Evolutionary conservation across 64 coral and sea anemone genomes (phyloP).

Genomic region (Cladopsammia gracilis): DNA sequence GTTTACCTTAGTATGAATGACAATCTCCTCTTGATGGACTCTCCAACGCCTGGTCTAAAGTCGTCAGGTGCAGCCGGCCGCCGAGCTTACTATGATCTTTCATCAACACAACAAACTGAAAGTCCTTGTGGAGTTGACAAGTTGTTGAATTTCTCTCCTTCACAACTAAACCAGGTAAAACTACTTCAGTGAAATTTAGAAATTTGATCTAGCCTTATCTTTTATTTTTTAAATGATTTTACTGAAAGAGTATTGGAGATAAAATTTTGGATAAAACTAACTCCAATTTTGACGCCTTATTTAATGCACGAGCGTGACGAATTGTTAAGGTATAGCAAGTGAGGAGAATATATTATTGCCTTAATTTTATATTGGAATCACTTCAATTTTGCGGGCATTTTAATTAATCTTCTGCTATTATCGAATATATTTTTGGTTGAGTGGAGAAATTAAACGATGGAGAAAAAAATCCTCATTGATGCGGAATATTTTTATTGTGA

Average conservation of each 20-base stretch:
- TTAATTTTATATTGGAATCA: too few relatives aligned
- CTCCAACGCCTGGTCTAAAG: neutral
- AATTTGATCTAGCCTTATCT: too few relatives aligned
- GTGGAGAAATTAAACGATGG: too few relatives aligned
- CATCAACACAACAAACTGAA: constrained; percentile 4
- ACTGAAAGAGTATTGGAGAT: too few relatives aligned
- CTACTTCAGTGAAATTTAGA: neutral
- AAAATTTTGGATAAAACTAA: too few relatives aligned
- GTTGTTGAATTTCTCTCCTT: constrained; percentile 45
- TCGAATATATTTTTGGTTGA: neutral
- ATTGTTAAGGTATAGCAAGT: too few relatives aligned
- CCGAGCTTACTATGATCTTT: neutral
- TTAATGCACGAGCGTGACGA: too few relatives aligned
- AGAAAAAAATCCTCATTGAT: too few relatives aligned
- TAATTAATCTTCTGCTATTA: neutral
- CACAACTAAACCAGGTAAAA: neutral
- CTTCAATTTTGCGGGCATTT: neutral
- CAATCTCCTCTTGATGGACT: constrained; percentile 38
- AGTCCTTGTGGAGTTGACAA: constrained; percentile 44
- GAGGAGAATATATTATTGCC: too few relatives aligned
- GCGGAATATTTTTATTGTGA: too few relatives aligned
- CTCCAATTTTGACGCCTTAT: too few relatives aligned
- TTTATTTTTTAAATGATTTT: too few relatives aligned
- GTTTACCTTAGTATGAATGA: constrained; percentile 14
- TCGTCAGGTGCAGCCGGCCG: neutral